Percentiles rank a stretch among this genome's conserved stretches.
Evolutionary conservation across 2,797 vertebrate genomes (phyloP).

Genomic region (Hydrocynus forskahlii): DNA sequence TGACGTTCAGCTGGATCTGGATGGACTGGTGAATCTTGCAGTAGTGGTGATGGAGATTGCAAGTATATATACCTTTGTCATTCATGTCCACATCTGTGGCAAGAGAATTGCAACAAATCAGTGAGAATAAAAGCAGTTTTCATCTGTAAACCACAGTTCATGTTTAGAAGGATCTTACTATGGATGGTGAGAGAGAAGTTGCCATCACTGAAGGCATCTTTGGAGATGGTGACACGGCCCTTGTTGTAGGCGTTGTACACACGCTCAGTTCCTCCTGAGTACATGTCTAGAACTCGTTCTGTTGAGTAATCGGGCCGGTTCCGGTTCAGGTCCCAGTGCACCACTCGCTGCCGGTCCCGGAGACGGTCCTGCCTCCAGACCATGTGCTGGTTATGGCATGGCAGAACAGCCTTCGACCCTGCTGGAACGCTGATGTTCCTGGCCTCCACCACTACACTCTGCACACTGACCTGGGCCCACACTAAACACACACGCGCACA

Average conservation of each 20-base stretch:
- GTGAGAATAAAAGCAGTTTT: not conserved
- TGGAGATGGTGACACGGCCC: slow-evolving; percentile 81
- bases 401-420: slow-evolving; percentile 79
- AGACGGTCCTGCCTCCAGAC: slow-evolving; percentile 91
- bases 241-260: slow-evolving; percentile 88
- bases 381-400: slow-evolving; percentile 90
- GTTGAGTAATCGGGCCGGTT: slow-evolving; percentile 75
- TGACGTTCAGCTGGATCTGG: slow-evolving; percentile 85
- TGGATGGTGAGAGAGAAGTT: slow-evolving; percentile 94
- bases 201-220: slow-evolving; percentile 86
- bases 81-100: slow-evolving; percentile 78
- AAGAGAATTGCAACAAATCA: slow-evolving; percentile 38
- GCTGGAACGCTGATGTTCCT: slow-evolving; percentile 78
- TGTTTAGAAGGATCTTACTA: slow-evolving; percentile 71
- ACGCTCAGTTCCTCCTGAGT: slow-evolving; percentile 84
- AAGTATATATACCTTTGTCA: slow-evolving; percentile 91
- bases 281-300: slow-evolving; percentile 91
- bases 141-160: not conserved
- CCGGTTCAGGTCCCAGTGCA: slow-evolving; percentile 91
- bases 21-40: slow-evolving; percentile 90
- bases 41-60: slow-evolving; percentile 96
- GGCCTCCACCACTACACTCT: slow-evolving; percentile 82
- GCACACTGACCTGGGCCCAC: slow-evolving; percentile 68
- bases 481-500: slow-evolving; percentile 58
- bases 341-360: slow-evolving; percentile 91